Base-by-base conservation (phyloP, 2,797 vertebrate species). In the Buceros bicornis region DNA sequence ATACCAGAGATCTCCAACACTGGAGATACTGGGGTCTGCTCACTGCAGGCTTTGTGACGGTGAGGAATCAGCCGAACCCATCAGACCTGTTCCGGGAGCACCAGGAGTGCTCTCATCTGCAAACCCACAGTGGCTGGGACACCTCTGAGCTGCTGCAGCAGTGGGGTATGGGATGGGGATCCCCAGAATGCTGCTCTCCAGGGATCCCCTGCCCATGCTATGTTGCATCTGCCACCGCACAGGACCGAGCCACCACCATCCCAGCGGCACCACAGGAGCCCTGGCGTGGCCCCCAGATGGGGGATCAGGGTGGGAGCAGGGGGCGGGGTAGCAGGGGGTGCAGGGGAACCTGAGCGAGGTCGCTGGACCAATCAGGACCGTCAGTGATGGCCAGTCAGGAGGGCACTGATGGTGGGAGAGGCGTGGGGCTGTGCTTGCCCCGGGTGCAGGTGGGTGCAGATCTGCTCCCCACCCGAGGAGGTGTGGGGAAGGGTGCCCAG, bases 151-250 rank as follows among this genome's bases (percentile, higher is more conserved):
- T 4, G 1, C 18, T 8, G 21, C 1, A 3, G 73, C 69, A 69
- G 21, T 0, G 0, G 5, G 37, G 4, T 22, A 29, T 1, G 13
- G 51, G 56, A 16, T 5, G 20, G 25, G 24, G 26, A 18, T 58
- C 35, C 53, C 58, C 0, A 0, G 43, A 42, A 31, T 24, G 1
- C 26, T 4, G 5, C 42, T 51, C 62, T 16, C 47, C 10, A 1
- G 26, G 7, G 8, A 42, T 42, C 17, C 29, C 16, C 42, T 50
- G 42, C 42, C 56, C 5, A 13, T 25, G 71, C 26, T 45, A 28
- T 2, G 0, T 3, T 15, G 40, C 33, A 40, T 12, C 53, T 18
- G 16, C 13, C 18, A 1, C 2, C 16, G 10, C 43, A 8, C 9
- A 6, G 62, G 47, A 48, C 35, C 7, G 66, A 60, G 61, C 51